Conservation (phyloP, 2,888 invertebrate species). For the Platerodrilus igneus region DNA sequence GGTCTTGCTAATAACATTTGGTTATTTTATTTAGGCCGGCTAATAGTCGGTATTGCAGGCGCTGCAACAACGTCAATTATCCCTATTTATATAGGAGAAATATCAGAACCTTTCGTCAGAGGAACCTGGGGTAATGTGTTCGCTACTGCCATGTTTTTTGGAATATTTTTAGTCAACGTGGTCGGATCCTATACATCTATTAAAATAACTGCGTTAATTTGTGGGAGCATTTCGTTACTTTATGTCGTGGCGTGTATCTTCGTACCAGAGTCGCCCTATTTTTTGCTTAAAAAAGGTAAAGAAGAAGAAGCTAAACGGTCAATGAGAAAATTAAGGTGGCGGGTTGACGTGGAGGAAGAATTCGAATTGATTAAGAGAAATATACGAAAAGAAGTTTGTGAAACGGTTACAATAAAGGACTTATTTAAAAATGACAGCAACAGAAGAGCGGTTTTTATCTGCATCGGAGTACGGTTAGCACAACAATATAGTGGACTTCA, state of each 20-base stretch:
- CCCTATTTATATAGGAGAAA: constrained; percentile 37
- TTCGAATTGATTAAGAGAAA: constrained; percentile 30
- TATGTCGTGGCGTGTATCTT: constrained; percentile 29
- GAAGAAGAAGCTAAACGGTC: constrained; percentile 31
- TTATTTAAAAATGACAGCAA: constrained; percentile 35
- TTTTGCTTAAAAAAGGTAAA: constrained; percentile 34
- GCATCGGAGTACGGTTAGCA: constrained; percentile 30
- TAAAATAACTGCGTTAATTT: constrained; percentile 24
- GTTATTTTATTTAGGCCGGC: constrained; percentile 36
- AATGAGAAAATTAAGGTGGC: constrained; percentile 33
- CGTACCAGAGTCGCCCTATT: constrained; percentile 42
- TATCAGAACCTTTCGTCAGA: constrained; percentile 35
- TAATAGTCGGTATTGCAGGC: constrained; percentile 34
- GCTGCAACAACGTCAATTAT: constrained; percentile 30
- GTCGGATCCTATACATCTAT: constrained; percentile 32
- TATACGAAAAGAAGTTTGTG: constrained; percentile 37
- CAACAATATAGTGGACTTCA: constrained; percentile 38
- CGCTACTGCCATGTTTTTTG: constrained; percentile 28
- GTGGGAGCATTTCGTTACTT: constrained; percentile 27
- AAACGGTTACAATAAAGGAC: constrained; percentile 34
- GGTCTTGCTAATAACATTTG: constrained; percentile 31
- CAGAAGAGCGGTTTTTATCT: constrained; percentile 33
- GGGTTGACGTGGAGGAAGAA: constrained; percentile 35
- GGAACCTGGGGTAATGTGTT: constrained; percentile 39
- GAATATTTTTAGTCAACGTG: constrained; percentile 34